phyloP scores from a whole-genome alignment of 2,113 vertebrate species.

The Collichthys lucidus region DNA sequence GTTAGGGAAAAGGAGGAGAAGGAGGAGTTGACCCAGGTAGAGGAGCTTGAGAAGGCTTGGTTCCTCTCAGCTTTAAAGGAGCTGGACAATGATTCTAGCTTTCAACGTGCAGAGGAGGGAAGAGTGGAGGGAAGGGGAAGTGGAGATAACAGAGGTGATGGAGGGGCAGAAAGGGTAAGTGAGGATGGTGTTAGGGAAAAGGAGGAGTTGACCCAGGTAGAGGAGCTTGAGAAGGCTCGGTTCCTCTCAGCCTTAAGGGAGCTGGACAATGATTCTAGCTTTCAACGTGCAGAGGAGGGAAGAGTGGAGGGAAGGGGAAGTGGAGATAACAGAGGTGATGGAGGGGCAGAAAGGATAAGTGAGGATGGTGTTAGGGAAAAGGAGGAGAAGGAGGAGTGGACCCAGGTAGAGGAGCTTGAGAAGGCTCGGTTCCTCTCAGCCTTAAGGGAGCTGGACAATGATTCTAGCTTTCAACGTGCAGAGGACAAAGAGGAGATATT shows the following conservation, averaged over 20 bases:
- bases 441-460: slow-evolving; percentile 66
- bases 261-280: no score
- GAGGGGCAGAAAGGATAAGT: not conserved
- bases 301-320: not conserved
- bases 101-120: slow-evolving; percentile 58
- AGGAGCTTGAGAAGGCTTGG: slow-evolving; percentile 35
- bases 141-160: no score
- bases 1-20: slow-evolving; percentile 16
- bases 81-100: slow-evolving; percentile 73
- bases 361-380: slow-evolving; percentile 1
- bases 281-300: no score
- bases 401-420: slow-evolving; percentile 43
- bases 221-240: no score
- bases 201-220: no score
- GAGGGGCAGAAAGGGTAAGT: no score
- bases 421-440: slow-evolving; percentile 20
- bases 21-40: slow-evolving; percentile 43
- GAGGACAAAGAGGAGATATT: slow-evolving; percentile 58
- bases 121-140: no score
- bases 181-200: no score
- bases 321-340: not conserved
- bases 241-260: no score
- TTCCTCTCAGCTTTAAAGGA: slow-evolving; percentile 40
- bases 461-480: slow-evolving; percentile 69
- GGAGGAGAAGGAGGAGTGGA: slow-evolving; percentile 32